Percentiles rank a stretch among this genome's conserved stretches.
These are phyloP conservation scores for Leptinotarsa undecemlineata DNA, from an alignment of 1,140 invertebrate genomes.

Conservation along the genomic window DNA sequence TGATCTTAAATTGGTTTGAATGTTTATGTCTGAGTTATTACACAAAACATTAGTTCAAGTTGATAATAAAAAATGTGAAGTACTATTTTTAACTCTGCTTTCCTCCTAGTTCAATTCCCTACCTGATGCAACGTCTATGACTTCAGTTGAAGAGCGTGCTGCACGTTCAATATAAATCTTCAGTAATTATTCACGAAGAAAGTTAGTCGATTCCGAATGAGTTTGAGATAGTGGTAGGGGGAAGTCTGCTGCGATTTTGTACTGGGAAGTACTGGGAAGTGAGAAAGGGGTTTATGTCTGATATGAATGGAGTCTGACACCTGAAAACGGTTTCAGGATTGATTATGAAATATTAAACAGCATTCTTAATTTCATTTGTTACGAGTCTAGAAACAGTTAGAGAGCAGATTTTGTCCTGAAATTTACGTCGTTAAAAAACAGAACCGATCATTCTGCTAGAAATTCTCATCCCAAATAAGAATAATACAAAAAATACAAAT, in stretches of 20 bases:
- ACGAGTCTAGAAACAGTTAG: not conserved
- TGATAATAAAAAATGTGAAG: too few relatives aligned
- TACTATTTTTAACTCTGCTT: not conserved
- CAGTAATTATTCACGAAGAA: constrained; percentile 6
- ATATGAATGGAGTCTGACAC: not conserved
- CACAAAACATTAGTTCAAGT: too few relatives aligned
- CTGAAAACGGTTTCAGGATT: not conserved
- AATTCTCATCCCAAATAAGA: too few relatives aligned
- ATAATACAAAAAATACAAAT: too few relatives aligned
- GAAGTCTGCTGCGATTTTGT: not conserved
- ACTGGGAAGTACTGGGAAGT: not conserved
- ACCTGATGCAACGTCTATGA: not conserved
- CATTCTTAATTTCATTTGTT: not conserved
- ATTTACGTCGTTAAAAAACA: too few relatives aligned
- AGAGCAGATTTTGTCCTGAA: too few relatives aligned
- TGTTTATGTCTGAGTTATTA: too few relatives aligned
- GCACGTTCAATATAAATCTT: not conserved
- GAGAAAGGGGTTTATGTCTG: not conserved
- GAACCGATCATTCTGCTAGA: too few relatives aligned
- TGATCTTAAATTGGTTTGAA: too few relatives aligned
- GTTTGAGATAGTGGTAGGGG: not conserved
- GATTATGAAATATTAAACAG: not conserved
- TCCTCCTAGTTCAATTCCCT: not conserved
- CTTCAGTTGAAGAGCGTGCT: not conserved
- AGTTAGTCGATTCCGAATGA: not conserved